A percentile compares a stretch with the other conserved stretches of the same genome.
These are phyloP conservation scores for Dendrocopos noguchii DNA, from an alignment of 2,113 vertebrate genomes.

Conservation along the genomic window DNA sequence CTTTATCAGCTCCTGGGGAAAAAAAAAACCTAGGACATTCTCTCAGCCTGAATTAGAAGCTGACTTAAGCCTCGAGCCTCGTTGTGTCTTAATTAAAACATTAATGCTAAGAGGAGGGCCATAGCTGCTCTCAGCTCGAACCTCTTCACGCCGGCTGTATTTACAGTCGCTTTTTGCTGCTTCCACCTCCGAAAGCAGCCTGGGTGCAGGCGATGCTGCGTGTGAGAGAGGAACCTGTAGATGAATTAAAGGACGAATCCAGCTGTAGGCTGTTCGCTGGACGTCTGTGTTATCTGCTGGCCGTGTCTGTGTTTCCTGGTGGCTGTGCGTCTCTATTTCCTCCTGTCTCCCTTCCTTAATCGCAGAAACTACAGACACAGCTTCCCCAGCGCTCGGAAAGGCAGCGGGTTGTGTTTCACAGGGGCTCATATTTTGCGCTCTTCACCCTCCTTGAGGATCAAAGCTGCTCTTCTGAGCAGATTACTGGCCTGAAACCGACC, in stretches of 20 bases:
- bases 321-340: background rate
- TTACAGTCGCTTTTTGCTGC: background rate
- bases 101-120: background rate
- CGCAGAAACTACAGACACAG: background rate
- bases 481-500: constrained; percentile 77
- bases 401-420: background rate
- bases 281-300: background rate
- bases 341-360: background rate
- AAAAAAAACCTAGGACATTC: background rate
- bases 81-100: constrained; percentile 6
- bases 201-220: background rate
- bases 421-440: constrained; percentile 50
- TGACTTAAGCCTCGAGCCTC: background rate
- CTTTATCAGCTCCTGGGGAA: background rate
- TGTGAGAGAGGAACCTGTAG: background rate
- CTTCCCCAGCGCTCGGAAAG: background rate
- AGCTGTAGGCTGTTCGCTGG: background rate
- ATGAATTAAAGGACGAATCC: background rate
- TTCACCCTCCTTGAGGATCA: constrained; percentile 42
- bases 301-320: background rate
- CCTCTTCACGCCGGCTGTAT: background rate
- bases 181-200: background rate
- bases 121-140: background rate
- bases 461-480: constrained; percentile 63
- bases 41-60: background rate